Base-by-base conservation (phyloP, 2,113 vertebrate genomes). In the Anhinga rufa region DNA sequence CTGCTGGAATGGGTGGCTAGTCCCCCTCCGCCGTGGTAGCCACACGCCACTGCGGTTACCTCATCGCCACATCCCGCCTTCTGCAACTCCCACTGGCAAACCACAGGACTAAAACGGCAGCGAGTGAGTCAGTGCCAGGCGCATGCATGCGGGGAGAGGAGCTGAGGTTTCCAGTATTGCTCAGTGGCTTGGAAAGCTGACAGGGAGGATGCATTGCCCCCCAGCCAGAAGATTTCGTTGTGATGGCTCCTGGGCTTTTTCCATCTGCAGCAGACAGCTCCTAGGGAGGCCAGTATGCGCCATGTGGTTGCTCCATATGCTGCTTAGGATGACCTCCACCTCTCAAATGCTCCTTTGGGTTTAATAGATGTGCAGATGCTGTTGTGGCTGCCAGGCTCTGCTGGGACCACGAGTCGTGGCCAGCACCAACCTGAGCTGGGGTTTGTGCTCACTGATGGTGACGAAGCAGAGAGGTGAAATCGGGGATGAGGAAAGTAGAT, bases 191-290 rank as follows among this genome's bases (percentile, higher is more conserved):
- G 87, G 94, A 79, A 95, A 79, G 83, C 49, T 5, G 2, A 70
- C 79, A 61, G 87, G 54, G 87, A 92, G 85, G 92, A 90, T 88
- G 51, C 9, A 0, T 93, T 7, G 2, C 86, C 81, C 44, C 78
- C 51, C 76, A 83, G 94, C 83, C 86, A 83, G 60, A 58, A 92
- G 85, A 72, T 61, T 92, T 36, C 4, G n/a, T 86, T 4, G 2
- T 95, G 92, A 89, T 86, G 78, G 92, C 86, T 97, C 76, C 93
- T 94, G 92, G 88, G 86, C 82, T 89, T 80, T 80, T 91, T 94
- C 95, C 93, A 95, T 96, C 95, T 97, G 95, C 0, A 1, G 77
- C 87, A 96, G 95, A 79, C 94, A 71, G 84, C 89, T 88, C 92
- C 86, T 6, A 9, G 62, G 78, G 92, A 92, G 82, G 60, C 78